Base-by-base conservation (phyloP, 2,888 invertebrate species). In the Crematogaster levior region DNA sequence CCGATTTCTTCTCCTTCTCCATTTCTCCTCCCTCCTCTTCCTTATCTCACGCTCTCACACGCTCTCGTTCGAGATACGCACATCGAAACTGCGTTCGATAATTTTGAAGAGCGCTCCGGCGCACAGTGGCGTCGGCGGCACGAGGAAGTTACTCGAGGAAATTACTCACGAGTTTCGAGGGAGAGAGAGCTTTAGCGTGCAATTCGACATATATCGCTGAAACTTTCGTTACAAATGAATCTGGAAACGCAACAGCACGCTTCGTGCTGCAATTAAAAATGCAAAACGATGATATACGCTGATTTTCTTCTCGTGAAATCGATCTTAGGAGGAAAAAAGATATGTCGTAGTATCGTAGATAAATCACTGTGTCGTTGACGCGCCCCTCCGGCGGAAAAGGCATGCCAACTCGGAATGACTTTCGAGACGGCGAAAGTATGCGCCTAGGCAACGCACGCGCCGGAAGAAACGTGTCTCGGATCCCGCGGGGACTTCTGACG, bases 341-440 rank as follows among this genome's bases (percentile, higher is more conserved):
- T 18, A n/a, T 21, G 68, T 15, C 18, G 51, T 4, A 43, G 21
- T 51, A 10, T 46, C 60, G 27, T 27, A 51, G 51, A 63, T 34
- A 68, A 73, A 68, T 86, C 40, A 68, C 37, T 61, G 72, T 21
- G 48, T 65, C 61, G 81, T 72, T 60, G 43, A 63, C 58, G 43
- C 34, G 79, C 56, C 48, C 56, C 79, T 82, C 80, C 72, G 80
- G 72, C 60, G 68, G 53, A 60, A 65, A 75, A 60, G 86, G 79
- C 73, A 84, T 82, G 87, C 70, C 61, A 68, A 81, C 72, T 61
- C 72, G 48, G 72, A 86, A 77, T 43, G 70, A 72, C 87, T 86
- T 87, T 86, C 82, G 43, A 82, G 60, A 61, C 60, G 51, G 84
- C 72, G 70, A 82, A 84, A 81, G 60, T 73, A 53, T 48, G 68